Evolutionary conservation across 1,140 invertebrate genomes (phyloP), one percentile per base, ranked within the genome.

Genomic region (Bacillus rossius): DNA sequence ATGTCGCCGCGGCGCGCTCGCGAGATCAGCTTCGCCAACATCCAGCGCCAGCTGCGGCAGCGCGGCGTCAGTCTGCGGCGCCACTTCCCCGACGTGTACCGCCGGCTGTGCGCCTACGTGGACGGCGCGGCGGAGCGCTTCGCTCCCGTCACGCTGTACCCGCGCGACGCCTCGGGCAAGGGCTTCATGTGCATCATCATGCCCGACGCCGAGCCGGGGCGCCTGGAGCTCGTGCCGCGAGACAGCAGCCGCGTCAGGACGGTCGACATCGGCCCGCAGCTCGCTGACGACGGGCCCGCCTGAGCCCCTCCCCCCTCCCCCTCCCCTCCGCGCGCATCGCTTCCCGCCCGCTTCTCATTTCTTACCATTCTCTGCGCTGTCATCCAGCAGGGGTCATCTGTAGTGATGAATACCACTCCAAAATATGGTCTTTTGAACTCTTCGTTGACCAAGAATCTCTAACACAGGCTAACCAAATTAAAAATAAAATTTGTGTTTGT

Each of bases 121-220:
- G 89, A 92, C 59, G 87, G 87, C 1, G 82, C 83, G 14, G 83
- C 84, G 56, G 86, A 90, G 61, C 84, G 85, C 63, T 94, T 95
- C 67, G 84, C 88, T n/a, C 91, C 92, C 1, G 84, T 94, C 55
- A 94, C 91, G 1, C 85, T 96, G 60, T 92, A 93, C 68, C 92
- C 92, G 0, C 79, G 83, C 26, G 90, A 96, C 69, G 79, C 81
- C 38, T 91, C 88, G 8, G 91, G 91, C 0, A 87, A 86, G 70
- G 86, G 84, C 52, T 95, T 96, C 71, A 89, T 94, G 80, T 95
- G 92, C 74, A 86, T 96, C 45, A 94, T 96, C 37, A 92, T 95
- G 87, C 87, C 92, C 10, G 90, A 94, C 64, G 81, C 83, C 0
- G 86, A 89, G 61, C 79, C 81, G 0, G 85, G 86, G 60, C 80